These are phyloP conservation scores for Synanthedon andrenaeformis DNA, from an alignment of 2,888 invertebrate genomes.

Conservation along the genomic window DNA sequence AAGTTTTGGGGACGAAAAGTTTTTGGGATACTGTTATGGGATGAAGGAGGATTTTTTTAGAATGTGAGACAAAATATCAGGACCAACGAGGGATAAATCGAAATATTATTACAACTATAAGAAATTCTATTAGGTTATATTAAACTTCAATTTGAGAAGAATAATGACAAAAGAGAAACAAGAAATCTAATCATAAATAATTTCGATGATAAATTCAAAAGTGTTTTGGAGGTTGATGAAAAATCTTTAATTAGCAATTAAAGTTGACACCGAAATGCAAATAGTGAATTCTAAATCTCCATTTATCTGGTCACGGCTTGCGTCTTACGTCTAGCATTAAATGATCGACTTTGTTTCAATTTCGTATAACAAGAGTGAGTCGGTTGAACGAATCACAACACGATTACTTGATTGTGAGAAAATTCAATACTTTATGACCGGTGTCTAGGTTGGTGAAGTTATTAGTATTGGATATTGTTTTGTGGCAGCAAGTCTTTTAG, in stretches of 20 bases:
- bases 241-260: constrained; percentile 64
- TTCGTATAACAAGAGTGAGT: constrained; percentile 63
- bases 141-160: no score
- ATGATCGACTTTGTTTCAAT: constrained; percentile 70
- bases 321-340: constrained; percentile 64
- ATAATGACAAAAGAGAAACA: constrained; percentile 34
- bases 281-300: constrained; percentile 63
- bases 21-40: no score
- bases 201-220: constrained; percentile 46
- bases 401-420: constrained; percentile 67
- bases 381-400: constrained; percentile 65
- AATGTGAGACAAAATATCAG: no score
- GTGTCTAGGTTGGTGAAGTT: constrained; percentile 31
- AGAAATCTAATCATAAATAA: constrained; percentile 57
- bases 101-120: no score
- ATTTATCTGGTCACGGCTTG: constrained; percentile 66
- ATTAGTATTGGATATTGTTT: constrained; percentile 56
- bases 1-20: no score
- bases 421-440: constrained; percentile 51
- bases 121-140: no score
- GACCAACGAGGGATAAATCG: no score
- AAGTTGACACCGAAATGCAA: constrained; percentile 67
- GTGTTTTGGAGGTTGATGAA: constrained; percentile 54
- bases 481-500: constrained; percentile 41
- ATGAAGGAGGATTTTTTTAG: no score